Evolutionary conservation across 37 sponge, comb jelly and placozoan genomes (phyloP).

Genomic region (Dysidea cf. avara): DNA sequence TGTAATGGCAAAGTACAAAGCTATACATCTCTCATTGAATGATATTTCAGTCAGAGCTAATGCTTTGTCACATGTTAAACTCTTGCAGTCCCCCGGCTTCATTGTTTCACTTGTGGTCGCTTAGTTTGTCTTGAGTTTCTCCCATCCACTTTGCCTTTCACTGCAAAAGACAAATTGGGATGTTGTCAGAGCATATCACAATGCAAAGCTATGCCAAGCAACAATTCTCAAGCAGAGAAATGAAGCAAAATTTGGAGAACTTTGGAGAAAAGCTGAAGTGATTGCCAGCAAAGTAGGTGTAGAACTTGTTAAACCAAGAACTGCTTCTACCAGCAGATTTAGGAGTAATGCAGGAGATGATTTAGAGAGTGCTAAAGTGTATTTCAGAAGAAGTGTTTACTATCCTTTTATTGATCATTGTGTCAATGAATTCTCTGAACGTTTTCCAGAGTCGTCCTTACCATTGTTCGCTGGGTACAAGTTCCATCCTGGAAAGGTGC

Average conservation of each 20-base stretch:
- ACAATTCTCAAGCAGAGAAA: conserved; percentile 26
- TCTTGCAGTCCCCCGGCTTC: conserved; percentile 30
- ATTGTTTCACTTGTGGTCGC: conserved; percentile 19
- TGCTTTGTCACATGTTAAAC: conserved; percentile 19
- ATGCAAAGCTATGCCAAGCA: conserved; percentile 18
- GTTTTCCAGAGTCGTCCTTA: no score
- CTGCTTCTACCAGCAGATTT: conserved; percentile 14
- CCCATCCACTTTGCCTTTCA: conserved; percentile 9
- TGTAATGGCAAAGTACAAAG: conserved; percentile 29
- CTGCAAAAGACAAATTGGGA: conserved; percentile 26
- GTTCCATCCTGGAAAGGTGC: no score
- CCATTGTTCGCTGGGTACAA: no score
- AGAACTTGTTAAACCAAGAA: conserved; percentile 20
- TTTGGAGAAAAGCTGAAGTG: conserved; percentile 14
- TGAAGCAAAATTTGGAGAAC: conserved; percentile 10
- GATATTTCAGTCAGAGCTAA: conserved; percentile 32
- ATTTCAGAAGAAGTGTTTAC: no score
- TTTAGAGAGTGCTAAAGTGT: no score
- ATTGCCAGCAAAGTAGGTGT: conserved; percentile 10
- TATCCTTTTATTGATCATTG: no score
- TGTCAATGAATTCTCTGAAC: no score
- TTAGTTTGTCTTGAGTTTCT: conserved; percentile 38
- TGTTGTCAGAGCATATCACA: conserved; percentile 29
- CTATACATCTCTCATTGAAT: conserved; percentile 26
- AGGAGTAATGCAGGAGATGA: conserved; percentile 36